These are phyloP conservation scores for Erebia aethiops DNA, from an alignment of 2,888 invertebrate species.

Conservation along the genomic window DNA sequence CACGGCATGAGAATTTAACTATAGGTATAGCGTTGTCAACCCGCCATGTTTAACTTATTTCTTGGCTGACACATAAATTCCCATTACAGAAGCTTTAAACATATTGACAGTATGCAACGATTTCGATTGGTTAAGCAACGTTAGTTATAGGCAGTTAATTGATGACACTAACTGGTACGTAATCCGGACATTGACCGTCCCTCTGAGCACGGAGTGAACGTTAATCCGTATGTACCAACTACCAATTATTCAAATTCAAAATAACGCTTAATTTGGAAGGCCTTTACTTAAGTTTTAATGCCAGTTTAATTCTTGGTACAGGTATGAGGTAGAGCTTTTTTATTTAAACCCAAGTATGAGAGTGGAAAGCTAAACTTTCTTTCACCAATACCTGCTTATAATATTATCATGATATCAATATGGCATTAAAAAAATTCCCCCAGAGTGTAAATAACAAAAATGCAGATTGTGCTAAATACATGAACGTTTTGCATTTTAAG, in stretches of 20 bases:
- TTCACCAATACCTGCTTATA: too few relatives aligned
- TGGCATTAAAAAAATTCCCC: background rate
- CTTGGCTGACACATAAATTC: background rate
- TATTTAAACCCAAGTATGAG: background rate
- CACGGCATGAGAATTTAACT: too few relatives aligned
- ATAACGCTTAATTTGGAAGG: background rate
- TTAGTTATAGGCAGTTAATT: conserved; percentile 1
- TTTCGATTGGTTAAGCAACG: conserved; percentile 13
- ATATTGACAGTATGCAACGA: conserved; percentile 1
- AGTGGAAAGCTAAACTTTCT: background rate
- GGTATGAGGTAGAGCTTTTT: background rate
- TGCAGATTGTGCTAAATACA: background rate
- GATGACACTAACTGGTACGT: conserved; percentile 9
- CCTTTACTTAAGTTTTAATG: background rate
- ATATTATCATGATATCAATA: background rate
- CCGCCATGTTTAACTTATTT: background rate
- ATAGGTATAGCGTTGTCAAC: background rate
- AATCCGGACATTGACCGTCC: conserved; percentile 15
- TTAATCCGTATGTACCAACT: conserved; percentile 9
- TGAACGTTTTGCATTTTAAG: background rate
- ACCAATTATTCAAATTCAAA: conserved; percentile 14
- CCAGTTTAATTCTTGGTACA: background rate
- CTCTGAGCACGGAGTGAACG: conserved; percentile 5
- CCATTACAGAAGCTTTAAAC: background rate
- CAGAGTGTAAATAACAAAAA: background rate